Evolutionary conservation across 92 coral and sea anemone species (phyloP), one percentile per base, ranked within the genome.

Genomic region (Meandrina meandrites): DNA sequence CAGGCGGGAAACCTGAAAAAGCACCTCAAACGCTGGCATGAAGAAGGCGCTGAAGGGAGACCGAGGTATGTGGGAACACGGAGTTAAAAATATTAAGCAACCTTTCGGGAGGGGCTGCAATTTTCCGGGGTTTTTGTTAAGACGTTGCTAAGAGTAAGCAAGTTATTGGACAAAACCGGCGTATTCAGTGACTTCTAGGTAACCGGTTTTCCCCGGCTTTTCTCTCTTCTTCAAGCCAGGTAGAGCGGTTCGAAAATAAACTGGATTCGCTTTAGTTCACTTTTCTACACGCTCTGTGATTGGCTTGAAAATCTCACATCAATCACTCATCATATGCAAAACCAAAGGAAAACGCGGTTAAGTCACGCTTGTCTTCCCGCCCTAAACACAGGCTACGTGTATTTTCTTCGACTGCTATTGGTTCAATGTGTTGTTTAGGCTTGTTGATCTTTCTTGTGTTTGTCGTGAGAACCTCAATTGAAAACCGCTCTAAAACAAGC

Each of bases 1-100:
- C 98, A 95, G 76, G 92, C 91, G 0, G 98, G 98, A 27, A 95
- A 95, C 84, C 88, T 95, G 6, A 95, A 95, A 86, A 95, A 95
- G 79, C 98, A 95, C 80, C n/a, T 91, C 45, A 82, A 79, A 27
- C 91, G 96, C 68, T 93, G 98, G 87, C 98, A 93, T 67, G 86
- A 86, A 22, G 90, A 87, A 37, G 73, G 76, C 36, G 84, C 89
- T 32, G 87, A 79, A 58, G 86, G 84, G 0, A 83, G 79, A 8
- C 60, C 79, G 57, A 89, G 90, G 84, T 80, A 78, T 37, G 94
- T 54, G 34, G 36, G 67, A 27, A 15, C 30, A 31, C 37, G 34
- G 13, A 31, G 13, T 57, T 8, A 57, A 57, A n/a, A 15, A 1
- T 57, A 1, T 57, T 19, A 19, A 0, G 64, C 45, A 2, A 40